A percentile compares a stretch with the other conserved stretches of the same genome.
phyloP scores from a whole-genome alignment of 1,140 invertebrate species.

The Metopolophium dirhodum region DNA sequence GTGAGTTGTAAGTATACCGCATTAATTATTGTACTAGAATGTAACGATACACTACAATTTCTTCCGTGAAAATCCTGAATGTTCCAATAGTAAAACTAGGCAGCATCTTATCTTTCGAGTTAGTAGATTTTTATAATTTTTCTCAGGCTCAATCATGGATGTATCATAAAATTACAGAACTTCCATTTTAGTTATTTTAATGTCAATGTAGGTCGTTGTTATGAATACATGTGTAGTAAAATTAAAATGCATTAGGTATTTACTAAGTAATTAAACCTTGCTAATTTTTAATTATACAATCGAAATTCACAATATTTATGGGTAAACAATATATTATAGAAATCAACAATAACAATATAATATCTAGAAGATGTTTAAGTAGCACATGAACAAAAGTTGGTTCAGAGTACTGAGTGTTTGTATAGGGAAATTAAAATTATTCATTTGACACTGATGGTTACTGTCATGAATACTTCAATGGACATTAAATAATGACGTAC shows the following conservation, averaged over 20 bases:
- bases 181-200: too few species aligned
- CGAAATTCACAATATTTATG: neutral
- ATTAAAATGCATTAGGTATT: too few species aligned
- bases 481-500: neutral
- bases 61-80: neutral
- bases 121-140: neutral
- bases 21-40: too few species aligned
- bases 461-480: neutral
- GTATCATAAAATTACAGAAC: neutral
- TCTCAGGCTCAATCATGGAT: neutral
- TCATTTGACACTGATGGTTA: neutral
- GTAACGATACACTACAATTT: neutral
- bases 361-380: neutral
- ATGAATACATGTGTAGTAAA: too few species aligned
- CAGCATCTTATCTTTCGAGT: neutral
- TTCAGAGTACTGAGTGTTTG: neutral
- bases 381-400: neutral
- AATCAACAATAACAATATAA: neutral
- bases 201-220: too few species aligned
- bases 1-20: too few species aligned
- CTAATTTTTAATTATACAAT: neutral
- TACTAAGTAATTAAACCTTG: neutral
- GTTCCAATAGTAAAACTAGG: neutral
- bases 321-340: neutral
- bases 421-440: neutral